phyloP scores from a whole-genome alignment of 2,113 vertebrate genomes.

The Sardina pilchardus region DNA sequence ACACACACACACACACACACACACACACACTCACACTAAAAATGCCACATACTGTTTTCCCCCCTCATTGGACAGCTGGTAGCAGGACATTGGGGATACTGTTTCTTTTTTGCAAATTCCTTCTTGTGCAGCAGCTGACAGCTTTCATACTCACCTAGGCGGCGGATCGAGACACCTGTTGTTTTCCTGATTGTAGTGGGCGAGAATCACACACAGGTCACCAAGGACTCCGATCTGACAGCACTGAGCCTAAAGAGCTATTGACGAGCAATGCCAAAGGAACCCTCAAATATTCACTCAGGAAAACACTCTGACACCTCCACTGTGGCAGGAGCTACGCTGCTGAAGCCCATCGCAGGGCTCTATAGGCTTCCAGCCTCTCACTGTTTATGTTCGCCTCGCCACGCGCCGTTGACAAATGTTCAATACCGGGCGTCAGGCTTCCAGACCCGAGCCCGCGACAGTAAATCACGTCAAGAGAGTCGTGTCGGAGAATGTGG shows the following conservation, averaged over 20 bases:
- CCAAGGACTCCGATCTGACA: conserved; percentile 40
- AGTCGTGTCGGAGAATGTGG: conserved; percentile 12
- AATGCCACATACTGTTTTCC: conserved; percentile 11
- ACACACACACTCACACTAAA: background rate
- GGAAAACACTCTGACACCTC: conserved; percentile 36
- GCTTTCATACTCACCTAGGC: conserved; percentile 26
- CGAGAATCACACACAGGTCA: conserved; percentile 40
- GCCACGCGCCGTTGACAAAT: conserved; percentile 15
- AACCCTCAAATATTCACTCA: conserved; percentile 35
- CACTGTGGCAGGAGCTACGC: background rate
- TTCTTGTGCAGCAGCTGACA: conserved; percentile 43
- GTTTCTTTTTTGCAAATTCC: conserved; percentile 18
- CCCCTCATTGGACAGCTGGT: conserved; percentile 22
- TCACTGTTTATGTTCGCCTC: conserved; percentile 23
- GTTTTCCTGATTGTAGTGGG: conserved; percentile 51
- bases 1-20: background rate
- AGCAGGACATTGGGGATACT: conserved; percentile 23
- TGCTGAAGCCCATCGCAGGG: background rate
- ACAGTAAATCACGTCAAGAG: conserved; percentile 8
- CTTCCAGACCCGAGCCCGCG: background rate
- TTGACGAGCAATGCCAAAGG: conserved; percentile 32
- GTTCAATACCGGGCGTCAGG: background rate
- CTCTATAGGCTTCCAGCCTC: background rate
- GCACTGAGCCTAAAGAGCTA: conserved; percentile 41
- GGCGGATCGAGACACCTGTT: conserved; percentile 44